phyloP scores from a whole-genome alignment of 1,140 invertebrate species.

The Oryzaephilus surinamensis region DNA sequence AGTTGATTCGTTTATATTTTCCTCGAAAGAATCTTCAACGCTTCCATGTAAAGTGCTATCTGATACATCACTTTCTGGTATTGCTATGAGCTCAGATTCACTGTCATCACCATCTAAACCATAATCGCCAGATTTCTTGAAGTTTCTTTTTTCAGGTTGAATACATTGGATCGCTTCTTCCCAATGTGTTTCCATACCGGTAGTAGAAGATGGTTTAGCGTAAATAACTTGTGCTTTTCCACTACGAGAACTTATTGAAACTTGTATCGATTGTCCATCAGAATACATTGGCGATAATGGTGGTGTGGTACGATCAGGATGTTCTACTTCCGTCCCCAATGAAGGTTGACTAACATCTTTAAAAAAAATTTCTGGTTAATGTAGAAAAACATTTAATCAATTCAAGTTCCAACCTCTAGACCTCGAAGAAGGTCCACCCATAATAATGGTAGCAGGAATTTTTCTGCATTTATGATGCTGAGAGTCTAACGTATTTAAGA shows the following conservation, averaged over 20 bases:
- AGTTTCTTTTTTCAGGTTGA: conserved; percentile 35
- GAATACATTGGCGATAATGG: conserved; percentile 41
- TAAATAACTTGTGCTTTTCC: conserved; percentile 38
- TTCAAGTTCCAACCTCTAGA: conserved; percentile 60
- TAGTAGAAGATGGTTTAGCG: conserved; percentile 37
- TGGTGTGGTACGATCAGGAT: conserved; percentile 38
- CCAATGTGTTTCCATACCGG: conserved; percentile 59
- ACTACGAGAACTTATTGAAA: conserved; percentile 38
- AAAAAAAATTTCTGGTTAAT: conserved; percentile 33
- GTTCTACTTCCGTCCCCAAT: conserved; percentile 54
- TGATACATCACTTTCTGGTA: conserved; percentile 78
- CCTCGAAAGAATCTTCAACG: conserved; percentile 46
- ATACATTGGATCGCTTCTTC: conserved; percentile 45
- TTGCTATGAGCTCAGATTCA: conserved; percentile 76
- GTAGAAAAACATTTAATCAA: conserved; percentile 1
- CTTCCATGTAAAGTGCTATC: conserved; percentile 69
- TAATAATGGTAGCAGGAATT: conserved; percentile 64
- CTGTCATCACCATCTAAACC: conserved; percentile 72
- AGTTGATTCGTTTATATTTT: conserved; percentile 29
- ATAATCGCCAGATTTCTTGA: conserved; percentile 34
- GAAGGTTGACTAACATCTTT: conserved; percentile 69
- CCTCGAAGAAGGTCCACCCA: conserved; percentile 52
- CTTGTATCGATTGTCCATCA: conserved; percentile 38
- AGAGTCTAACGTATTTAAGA: conserved; percentile 86
- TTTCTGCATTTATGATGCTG: conserved; percentile 81